These are phyloP conservation scores for Siphonodentalium dalli DNA, from an alignment of 2,888 invertebrate genomes.

Conservation along the genomic window DNA sequence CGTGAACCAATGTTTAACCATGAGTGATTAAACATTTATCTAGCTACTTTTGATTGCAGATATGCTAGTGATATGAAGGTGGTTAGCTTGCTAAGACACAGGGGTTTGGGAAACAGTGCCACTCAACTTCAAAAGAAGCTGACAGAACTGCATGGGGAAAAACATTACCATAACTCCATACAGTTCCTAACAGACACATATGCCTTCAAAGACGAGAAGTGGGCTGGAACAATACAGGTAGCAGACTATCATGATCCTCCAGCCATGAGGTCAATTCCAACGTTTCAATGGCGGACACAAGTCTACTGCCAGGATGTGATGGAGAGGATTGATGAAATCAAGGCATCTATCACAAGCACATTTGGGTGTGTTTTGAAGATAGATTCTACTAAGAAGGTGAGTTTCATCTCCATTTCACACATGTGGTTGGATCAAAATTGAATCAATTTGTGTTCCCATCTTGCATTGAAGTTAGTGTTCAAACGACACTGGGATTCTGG, in stretches of 20 bases:
- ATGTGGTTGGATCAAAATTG: too few species aligned
- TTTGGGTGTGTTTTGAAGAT: too few species aligned
- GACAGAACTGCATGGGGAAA: slow-evolving; percentile 31
- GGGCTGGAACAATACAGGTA: neutral
- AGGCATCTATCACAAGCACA: too few species aligned
- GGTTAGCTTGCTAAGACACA: slow-evolving; percentile 21
- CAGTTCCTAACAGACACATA: slow-evolving; percentile 29
- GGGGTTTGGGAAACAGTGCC: slow-evolving; percentile 34
- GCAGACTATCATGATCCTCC: slow-evolving; percentile 16
- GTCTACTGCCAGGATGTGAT: too few species aligned
- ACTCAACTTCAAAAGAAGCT: slow-evolving; percentile 23
- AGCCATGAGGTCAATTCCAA: slow-evolving; percentile 9
- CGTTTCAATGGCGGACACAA: slow-evolving; percentile 19
- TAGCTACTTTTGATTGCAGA: slow-evolving; percentile 17
- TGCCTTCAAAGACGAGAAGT: neutral
- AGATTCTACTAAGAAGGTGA: too few species aligned
- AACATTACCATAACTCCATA: slow-evolving; percentile 12
- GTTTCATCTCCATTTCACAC: too few species aligned
- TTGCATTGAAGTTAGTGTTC: too few species aligned
- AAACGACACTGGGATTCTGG: too few species aligned
- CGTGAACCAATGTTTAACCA: too few species aligned
- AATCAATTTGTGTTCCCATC: too few species aligned
- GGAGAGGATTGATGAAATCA: too few species aligned
- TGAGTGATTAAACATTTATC: too few species aligned
- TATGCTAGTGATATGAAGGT: slow-evolving; percentile 30